Evolutionary conservation across 2,113 vertebrate genomes (phyloP).

Genomic region (Chlorocebus sabaeus): DNA sequence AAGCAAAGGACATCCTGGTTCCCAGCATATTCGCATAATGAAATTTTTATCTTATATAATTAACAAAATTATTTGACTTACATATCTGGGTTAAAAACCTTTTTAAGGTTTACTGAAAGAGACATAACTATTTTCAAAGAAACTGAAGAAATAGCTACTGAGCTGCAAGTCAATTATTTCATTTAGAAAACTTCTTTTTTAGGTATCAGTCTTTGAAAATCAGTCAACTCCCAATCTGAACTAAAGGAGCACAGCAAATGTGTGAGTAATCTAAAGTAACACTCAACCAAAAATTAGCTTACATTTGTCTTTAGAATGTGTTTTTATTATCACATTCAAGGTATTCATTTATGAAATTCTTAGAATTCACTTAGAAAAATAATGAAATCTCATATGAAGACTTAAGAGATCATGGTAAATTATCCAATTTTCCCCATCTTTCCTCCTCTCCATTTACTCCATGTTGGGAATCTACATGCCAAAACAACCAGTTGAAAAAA

Average conservation of each 20-base stretch:
- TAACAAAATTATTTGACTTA: constrained; percentile 35
- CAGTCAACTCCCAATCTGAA: constrained; percentile 16
- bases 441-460: not conserved
- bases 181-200: constrained; percentile 12
- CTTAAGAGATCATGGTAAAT: not conserved
- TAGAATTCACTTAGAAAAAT: constrained; percentile 24
- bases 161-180: not conserved
- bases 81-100: constrained; percentile 10
- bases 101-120: constrained; percentile 20
- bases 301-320: not conserved
- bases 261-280: not conserved
- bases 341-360: constrained; percentile 19
- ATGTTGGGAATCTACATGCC: not conserved
- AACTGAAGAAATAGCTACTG: constrained; percentile 5
- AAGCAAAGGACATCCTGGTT: constrained; percentile 24
- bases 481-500: not conserved
- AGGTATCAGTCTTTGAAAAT: not conserved
- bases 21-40: not conserved
- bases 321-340: constrained; percentile 15
- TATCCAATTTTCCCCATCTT: not conserved
- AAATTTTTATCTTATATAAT: constrained; percentile 31
- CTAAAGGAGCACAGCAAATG: constrained; percentile 3
- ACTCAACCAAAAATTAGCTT: constrained; percentile 29
- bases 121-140: constrained; percentile 33
- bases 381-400: not conserved